Percentiles rank a stretch among this genome's conserved stretches.
phyloP scores from a whole-genome alignment of 1,140 invertebrate species.

The Sinonovacula constricta region DNA sequence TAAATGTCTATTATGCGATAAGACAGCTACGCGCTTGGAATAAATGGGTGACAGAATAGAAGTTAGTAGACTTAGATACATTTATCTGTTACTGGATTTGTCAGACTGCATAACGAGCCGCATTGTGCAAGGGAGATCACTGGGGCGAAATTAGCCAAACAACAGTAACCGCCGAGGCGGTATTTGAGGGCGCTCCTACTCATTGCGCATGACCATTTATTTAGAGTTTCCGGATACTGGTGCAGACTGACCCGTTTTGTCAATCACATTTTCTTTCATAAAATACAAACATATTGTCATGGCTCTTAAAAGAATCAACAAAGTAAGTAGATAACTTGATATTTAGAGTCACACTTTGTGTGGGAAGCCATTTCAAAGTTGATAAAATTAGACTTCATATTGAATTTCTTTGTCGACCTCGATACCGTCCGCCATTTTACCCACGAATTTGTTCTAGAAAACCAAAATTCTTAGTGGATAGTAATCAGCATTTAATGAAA shows the following conservation, averaged over 20 bases:
- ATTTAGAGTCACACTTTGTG: not conserved
- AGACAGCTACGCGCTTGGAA: too few relatives aligned
- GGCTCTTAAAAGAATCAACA: slow-evolving; percentile 64
- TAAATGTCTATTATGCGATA: too few relatives aligned
- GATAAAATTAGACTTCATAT: too few relatives aligned
- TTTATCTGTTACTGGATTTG: too few relatives aligned
- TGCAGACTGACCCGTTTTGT: slow-evolving; percentile 16
- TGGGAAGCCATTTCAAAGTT: not conserved
- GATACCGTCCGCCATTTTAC: slow-evolving; percentile 44
- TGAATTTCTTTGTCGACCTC: slow-evolving; percentile 37
- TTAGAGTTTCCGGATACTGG: slow-evolving; percentile 21
- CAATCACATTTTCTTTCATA: not conserved
- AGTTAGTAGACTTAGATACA: too few relatives aligned
- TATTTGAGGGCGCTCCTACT: not conserved
- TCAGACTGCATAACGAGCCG: too few relatives aligned
- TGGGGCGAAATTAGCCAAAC: too few relatives aligned
- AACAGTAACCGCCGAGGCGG: not conserved
- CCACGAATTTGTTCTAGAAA: not conserved
- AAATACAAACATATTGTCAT: slow-evolving; percentile 36
- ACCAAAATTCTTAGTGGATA: too few relatives aligned
- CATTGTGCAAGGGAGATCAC: too few relatives aligned
- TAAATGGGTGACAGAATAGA: too few relatives aligned
- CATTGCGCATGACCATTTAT: slow-evolving; percentile 22
- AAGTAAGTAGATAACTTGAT: slow-evolving; percentile 45
- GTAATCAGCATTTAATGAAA: too few relatives aligned